Conservation (phyloP, 2,888 invertebrate species). For the Oscheius sp. region DNA sequence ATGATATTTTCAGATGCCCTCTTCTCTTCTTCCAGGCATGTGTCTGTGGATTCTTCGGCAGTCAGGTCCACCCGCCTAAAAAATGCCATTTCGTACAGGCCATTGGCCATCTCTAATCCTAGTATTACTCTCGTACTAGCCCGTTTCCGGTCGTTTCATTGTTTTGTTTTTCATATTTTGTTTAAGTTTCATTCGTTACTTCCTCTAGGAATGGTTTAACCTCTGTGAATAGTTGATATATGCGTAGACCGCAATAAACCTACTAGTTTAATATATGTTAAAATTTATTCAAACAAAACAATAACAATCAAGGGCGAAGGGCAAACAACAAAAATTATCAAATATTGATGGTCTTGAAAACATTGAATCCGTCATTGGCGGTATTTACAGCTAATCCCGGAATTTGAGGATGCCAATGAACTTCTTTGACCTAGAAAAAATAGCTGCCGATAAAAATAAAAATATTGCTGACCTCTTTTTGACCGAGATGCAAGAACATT, state of each 20-base stretch:
- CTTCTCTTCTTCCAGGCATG: constrained; percentile 13
- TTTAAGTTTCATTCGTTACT: constrained; percentile 16
- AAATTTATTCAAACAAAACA: background rate
- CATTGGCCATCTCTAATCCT: constrained; percentile 1
- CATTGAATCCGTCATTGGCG: constrained; percentile 92
- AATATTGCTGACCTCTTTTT: constrained; percentile 82
- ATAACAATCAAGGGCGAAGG: background rate
- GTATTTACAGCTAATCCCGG: constrained; percentile 93
- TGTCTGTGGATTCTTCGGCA: constrained; percentile 8
- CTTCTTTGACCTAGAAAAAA: constrained; percentile 82
- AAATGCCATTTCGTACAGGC: constrained; percentile 13
- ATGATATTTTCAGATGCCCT: constrained; percentile 2
- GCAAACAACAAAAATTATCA: constrained; percentile 3
- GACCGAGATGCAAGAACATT: constrained; percentile 96
- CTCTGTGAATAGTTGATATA: constrained; percentile 7
- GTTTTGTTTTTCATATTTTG: constrained; percentile 20
- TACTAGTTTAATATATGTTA: background rate
- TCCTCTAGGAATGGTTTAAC: constrained; percentile 23
- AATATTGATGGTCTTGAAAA: constrained; percentile 96
- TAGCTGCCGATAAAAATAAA: background rate
- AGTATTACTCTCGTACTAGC: background rate
- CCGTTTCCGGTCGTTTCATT: constrained; percentile 4
- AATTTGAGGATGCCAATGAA: constrained; percentile 97
- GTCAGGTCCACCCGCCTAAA: background rate
- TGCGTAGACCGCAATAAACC: constrained; percentile 18